Evolutionary conservation across 2,888 invertebrate species (phyloP), one percentile per base, ranked within the genome.

Genomic region (Pseudococcus viburni): DNA sequence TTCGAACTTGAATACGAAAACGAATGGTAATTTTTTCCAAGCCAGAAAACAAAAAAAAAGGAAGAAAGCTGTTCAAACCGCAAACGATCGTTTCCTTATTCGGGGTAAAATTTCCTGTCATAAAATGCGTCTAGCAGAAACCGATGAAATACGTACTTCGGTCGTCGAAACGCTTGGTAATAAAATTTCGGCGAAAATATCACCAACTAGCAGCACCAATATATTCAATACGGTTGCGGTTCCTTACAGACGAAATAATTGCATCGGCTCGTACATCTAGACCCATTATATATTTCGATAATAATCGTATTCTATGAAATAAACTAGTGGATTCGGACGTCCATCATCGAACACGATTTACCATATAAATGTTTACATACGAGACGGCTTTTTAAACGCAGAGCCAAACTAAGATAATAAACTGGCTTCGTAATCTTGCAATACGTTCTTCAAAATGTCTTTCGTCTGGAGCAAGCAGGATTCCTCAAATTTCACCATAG

Each of bases 401-500:
- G 12, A 73, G 73, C 33, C 73, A 33, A 73, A 33, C 80, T 46
- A 83, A 3, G 80, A 42, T 12, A 46, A 46, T 83, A 83, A 83
- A 33, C 46, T 83, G 8, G 42, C 80, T 83, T 83, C 80, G 80
- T 83, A 83, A 83, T 83, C 80, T 19, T 46, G n/a, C 46, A 83
- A 46, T 17, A 83, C 46, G 12, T 83, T 83, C 22, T 83, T 83
- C 80, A 83, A 19, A 46, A 83, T 83, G 46, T 83, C 80, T 46
- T 83, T 83, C 42, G 80, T 83, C 46, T 83, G 80, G 0, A 83
- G 46, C 46, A 83, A 46, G 46, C 80, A 83, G 46, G 22, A 83
- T 46, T 83, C 80, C 26, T 83, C 80, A 33, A 83, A 83, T 83
- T 83, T 83, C 19, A 83, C 80, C 80, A 83, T 83, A 42, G 80